phyloP scores from a whole-genome alignment of 2,113 vertebrate species.

The Ursus arctos region DNA sequence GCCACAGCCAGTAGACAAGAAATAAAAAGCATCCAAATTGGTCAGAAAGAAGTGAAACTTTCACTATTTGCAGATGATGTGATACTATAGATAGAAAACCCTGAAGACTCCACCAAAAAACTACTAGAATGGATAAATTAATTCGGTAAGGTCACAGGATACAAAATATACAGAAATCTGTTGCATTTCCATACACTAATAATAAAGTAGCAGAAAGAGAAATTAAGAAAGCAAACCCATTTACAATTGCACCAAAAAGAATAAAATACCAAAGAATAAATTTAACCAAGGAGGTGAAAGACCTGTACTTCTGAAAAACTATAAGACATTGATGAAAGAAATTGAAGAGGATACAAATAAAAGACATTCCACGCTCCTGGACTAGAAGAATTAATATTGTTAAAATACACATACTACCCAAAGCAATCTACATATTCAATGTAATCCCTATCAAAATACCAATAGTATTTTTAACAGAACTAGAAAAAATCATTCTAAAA shows the following conservation, averaged over 20 bases:
- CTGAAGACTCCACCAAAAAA: neutral
- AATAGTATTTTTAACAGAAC: too few relatives aligned
- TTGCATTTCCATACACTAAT: neutral
- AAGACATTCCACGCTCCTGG: neutral
- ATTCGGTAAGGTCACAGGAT: neutral
- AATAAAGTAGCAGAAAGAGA: neutral
- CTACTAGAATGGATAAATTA: neutral
- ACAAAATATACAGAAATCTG: neutral
- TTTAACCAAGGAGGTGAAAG: neutral
- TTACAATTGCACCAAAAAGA: neutral
- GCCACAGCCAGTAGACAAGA: neutral
- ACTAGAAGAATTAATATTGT: neutral
- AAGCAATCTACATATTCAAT: neutral
- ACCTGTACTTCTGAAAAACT: neutral
- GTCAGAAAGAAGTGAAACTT: neutral
- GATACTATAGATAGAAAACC: neutral
- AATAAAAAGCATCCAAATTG: neutral
- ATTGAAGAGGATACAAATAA: neutral
- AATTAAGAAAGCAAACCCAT: neutral
- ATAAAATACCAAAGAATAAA: neutral
- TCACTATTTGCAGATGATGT: neutral
- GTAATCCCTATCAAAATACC: too few relatives aligned
- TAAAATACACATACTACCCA: neutral
- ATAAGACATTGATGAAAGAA: neutral
- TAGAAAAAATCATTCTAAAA: too few relatives aligned